These are phyloP conservation scores for Thunnus thynnus DNA, from an alignment of 2,113 vertebrate species.

Conservation along the genomic window DNA sequence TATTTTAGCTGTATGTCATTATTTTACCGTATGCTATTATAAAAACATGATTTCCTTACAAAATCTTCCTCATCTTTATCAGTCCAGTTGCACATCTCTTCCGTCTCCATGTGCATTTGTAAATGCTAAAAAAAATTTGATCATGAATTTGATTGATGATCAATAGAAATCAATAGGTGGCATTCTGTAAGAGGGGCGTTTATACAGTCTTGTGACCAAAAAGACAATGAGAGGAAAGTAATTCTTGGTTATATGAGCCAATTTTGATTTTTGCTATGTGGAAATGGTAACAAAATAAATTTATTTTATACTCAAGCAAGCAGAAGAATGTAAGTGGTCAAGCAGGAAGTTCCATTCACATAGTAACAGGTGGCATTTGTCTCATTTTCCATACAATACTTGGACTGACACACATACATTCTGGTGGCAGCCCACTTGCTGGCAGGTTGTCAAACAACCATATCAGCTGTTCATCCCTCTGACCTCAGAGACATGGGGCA, in stretches of 20 bases:
- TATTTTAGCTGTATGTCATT: neutral
- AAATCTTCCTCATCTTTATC: neutral
- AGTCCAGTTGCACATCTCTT: neutral
- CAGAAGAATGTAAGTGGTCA: neutral
- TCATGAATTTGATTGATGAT: neutral
- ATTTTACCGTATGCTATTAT: neutral
- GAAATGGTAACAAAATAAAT: neutral
- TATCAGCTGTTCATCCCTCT: conserved; percentile 59
- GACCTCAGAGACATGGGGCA: conserved; percentile 25
- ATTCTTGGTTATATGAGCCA: neutral
- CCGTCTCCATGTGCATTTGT: neutral
- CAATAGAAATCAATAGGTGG: neutral
- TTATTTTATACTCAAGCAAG: neutral
- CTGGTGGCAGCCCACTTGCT: conserved; percentile 36
- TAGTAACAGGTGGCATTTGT: conserved; percentile 50
- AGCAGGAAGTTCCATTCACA: neutral
- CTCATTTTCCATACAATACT: conserved; percentile 30
- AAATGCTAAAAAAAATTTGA: neutral
- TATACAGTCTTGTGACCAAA: neutral
- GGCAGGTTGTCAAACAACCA: conserved; percentile 53
- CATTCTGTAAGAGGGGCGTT: neutral
- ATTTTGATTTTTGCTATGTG: neutral
- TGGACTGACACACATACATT: conserved; percentile 35
- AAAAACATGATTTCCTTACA: neutral
- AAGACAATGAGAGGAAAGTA: neutral